Conservation (phyloP, 2,797 vertebrate species). For the Linurgus olivaceus region DNA sequence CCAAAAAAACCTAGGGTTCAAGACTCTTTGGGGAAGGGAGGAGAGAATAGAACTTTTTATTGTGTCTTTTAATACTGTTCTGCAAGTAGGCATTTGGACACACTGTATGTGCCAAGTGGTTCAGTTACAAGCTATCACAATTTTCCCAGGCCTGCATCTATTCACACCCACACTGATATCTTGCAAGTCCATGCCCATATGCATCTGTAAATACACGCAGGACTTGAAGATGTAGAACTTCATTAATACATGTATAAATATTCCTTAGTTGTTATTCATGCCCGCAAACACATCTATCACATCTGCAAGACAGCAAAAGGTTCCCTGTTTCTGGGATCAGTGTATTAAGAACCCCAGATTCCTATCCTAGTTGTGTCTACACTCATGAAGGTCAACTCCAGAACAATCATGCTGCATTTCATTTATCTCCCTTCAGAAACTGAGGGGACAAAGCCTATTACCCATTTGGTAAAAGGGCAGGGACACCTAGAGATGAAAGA, state of each 20-base stretch:
- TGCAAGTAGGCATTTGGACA: not conserved
- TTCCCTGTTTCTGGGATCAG: not conserved
- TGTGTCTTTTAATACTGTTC: not conserved
- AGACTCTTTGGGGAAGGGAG: not conserved
- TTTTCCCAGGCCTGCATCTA: conserved; percentile 11
- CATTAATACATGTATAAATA: not conserved
- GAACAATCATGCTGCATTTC: not conserved
- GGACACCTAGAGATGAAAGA: not conserved
- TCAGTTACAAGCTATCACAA: conserved; percentile 2
- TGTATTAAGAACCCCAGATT: not conserved
- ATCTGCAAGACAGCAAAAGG: not conserved
- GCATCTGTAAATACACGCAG: not conserved
- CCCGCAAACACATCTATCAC: not conserved
- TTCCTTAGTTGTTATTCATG: not conserved
- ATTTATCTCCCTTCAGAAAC: not conserved
- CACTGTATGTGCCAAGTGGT: not conserved
- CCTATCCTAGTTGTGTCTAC: not conserved
- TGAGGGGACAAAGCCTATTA: not conserved
- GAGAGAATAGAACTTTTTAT: not conserved
- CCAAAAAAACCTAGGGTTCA: not conserved
- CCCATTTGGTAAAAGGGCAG: not conserved
- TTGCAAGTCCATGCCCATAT: not conserved
- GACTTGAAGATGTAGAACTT: not conserved
- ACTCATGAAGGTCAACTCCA: not conserved
- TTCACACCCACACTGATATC: conserved; percentile 32